Conservation (phyloP, 2,113 vertebrate genomes). For the Lonchura striata region DNA sequence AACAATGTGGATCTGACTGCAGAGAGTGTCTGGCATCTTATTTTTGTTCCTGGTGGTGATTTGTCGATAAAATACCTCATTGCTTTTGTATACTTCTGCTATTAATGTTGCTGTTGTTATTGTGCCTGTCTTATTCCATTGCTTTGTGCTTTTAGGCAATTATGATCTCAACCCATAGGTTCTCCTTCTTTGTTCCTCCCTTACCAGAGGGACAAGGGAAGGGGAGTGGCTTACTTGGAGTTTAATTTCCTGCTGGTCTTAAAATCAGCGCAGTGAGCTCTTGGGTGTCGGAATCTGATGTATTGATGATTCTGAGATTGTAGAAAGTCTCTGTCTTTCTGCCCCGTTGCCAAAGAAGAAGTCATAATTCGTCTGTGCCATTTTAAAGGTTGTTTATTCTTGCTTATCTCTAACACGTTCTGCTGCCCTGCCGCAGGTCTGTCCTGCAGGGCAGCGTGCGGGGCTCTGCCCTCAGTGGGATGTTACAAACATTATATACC, state of each 20-base stretch:
- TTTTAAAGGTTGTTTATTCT: no score
- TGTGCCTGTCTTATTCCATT: not conserved
- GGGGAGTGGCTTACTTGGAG: not conserved
- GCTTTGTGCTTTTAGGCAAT: not conserved
- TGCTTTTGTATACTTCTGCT: not conserved
- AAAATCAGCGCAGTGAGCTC: not conserved
- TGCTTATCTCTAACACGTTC: no score
- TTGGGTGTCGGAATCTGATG: no score
- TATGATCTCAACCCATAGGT: not conserved
- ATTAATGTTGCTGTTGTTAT: not conserved
- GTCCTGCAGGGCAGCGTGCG: no score
- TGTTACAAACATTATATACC: no score
- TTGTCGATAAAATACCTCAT: not conserved
- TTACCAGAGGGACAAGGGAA: not conserved
- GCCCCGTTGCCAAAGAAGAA: no score
- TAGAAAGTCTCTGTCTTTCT: no score
- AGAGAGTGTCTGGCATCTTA: not conserved
- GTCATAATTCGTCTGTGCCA: no score
- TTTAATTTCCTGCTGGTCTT: not conserved
- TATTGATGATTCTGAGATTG: no score
- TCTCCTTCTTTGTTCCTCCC: not conserved
- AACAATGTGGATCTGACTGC: fast-evolving
- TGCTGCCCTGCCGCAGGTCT: no score
- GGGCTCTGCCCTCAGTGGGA: no score
- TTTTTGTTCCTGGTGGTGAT: not conserved